Evolutionary conservation across 2,113 vertebrate genomes (phyloP).

Genomic region (Serinus canaria): DNA sequence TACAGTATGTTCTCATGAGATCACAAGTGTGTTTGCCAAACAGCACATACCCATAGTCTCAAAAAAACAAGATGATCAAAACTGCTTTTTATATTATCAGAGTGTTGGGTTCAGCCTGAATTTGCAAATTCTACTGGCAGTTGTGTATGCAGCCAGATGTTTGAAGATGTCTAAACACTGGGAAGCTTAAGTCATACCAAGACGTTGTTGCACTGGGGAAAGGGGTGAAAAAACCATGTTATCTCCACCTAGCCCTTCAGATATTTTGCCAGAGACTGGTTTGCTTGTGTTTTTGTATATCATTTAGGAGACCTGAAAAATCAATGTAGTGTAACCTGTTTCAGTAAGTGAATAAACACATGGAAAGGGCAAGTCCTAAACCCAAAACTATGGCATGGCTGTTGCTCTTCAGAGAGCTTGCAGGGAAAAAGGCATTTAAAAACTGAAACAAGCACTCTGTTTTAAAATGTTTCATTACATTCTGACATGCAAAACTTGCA

Average conservation of each 20-base stretch:
- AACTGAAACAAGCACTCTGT: not conserved
- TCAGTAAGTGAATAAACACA: not conserved
- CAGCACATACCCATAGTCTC: conserved; percentile 10
- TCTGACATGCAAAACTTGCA: not conserved
- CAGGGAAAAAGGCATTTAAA: not conserved
- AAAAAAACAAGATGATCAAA: not conserved
- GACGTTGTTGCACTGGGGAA: not conserved
- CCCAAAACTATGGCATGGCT: not conserved
- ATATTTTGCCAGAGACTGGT: not conserved
- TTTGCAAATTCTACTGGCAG: not conserved
- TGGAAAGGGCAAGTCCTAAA: not conserved
- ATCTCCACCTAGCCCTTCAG: not conserved
- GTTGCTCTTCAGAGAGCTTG: not conserved
- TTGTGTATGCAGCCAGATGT: not conserved
- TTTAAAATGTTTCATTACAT: not conserved
- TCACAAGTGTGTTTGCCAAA: not conserved
- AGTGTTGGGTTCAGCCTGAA: not conserved
- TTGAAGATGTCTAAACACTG: not conserved
- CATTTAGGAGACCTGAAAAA: not conserved
- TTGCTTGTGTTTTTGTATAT: not conserved
- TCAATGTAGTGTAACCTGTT: not conserved
- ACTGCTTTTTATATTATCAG: not conserved
- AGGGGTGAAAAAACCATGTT: not conserved
- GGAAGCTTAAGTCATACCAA: not conserved
- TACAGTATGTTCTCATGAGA: not conserved